A percentile compares a stretch with the other conserved stretches of the same genome.
Evolutionary conservation across 2,888 invertebrate species (phyloP).

Genomic region (Dilophus febrilis): DNA sequence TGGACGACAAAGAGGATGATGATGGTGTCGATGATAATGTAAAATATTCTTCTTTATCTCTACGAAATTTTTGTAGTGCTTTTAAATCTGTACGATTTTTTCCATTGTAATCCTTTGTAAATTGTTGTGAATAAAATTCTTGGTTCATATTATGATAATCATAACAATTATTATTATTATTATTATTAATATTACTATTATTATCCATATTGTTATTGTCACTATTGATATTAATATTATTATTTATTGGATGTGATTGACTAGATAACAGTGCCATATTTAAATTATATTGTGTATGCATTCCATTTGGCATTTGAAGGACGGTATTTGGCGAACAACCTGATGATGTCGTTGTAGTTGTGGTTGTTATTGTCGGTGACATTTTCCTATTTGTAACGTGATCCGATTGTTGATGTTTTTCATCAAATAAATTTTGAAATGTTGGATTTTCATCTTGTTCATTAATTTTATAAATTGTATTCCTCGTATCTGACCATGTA

Average conservation of each 20-base stretch:
- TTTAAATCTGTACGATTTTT: not conserved
- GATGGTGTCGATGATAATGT: too few relatives aligned
- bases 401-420: too few relatives aligned
- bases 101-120: slow-evolving; percentile 22
- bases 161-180: too few relatives aligned
- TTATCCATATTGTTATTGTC: too few relatives aligned
- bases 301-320: slow-evolving; percentile 41
- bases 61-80: not conserved
- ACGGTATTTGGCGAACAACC: too few relatives aligned
- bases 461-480: slow-evolving; percentile 42
- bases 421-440: slow-evolving; percentile 72
- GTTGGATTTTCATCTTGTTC: slow-evolving; percentile 62
- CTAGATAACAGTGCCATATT: slow-evolving; percentile 21
- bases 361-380: slow-evolving; percentile 34
- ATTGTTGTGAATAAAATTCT: slow-evolving; percentile 20
- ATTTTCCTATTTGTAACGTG: slow-evolving; percentile 34
- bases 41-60: slow-evolving; percentile 2
- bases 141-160: too few relatives aligned
- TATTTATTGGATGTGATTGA: slow-evolving; percentile 13
- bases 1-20: too few relatives aligned
- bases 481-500: slow-evolving; percentile 59
- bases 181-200: too few relatives aligned
- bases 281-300: slow-evolving; percentile 34
- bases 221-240: slow-evolving; percentile 14
- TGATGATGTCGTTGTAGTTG: not conserved